Conservation (phyloP, 2,113 vertebrate species). For the Cettia cetti region DNA sequence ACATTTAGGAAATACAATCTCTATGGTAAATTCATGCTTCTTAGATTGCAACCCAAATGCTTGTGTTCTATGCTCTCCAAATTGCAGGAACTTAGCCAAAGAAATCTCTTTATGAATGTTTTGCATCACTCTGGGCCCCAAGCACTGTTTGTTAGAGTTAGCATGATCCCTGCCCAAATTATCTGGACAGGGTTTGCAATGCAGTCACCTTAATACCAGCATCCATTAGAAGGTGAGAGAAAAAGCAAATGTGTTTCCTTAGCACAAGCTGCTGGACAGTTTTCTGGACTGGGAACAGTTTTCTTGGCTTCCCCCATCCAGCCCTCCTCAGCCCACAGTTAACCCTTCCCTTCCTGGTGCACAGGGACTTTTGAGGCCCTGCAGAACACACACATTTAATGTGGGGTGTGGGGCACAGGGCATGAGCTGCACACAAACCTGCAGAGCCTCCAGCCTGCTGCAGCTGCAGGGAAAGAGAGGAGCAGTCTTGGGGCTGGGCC, state of each 20-base stretch:
- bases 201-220: not conserved
- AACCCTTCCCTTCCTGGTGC: not conserved
- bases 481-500: rapidly evolving
- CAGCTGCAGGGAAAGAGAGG: not conserved
- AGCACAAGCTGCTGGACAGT: not conserved
- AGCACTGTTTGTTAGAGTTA: not conserved
- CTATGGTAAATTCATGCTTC: not conserved
- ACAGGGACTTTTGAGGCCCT: not conserved
- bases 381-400: rapidly evolving
- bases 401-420: rapidly evolving
- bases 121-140: not conserved
- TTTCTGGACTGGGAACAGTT: not conserved
- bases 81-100: not conserved
- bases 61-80: not conserved
- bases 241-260: not conserved
- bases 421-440: not conserved
- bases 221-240: not conserved
- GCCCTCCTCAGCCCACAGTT: not conserved
- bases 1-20: not conserved
- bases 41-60: not conserved
- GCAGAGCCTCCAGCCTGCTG: not conserved
- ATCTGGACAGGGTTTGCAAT: not conserved
- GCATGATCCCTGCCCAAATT: not conserved
- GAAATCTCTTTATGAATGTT: not conserved
- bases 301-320: not conserved